Evolutionary conservation across 2,888 invertebrate genomes (phyloP).

Genomic region (Epirrhoe tristata): DNA sequence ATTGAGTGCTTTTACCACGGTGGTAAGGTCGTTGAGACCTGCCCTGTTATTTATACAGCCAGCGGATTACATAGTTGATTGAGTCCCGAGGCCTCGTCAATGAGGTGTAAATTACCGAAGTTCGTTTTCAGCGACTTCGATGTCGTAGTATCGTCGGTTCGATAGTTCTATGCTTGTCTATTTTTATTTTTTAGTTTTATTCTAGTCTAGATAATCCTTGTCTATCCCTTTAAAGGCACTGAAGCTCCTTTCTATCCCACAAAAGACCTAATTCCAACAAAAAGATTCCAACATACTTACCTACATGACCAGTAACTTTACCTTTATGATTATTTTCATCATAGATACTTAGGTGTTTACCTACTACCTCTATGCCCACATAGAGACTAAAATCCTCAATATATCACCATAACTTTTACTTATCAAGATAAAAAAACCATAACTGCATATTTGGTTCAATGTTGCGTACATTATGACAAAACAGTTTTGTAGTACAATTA

Average conservation of each 20-base stretch:
- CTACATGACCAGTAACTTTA: too few relatives aligned
- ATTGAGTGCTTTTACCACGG: conserved; percentile 71
- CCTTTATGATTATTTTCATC: too few relatives aligned
- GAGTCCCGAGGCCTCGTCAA: conserved; percentile 33
- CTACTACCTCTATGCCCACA: too few relatives aligned
- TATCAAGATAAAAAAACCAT: neutral
- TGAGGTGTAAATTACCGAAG: neutral
- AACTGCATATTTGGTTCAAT: neutral
- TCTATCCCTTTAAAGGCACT: too few relatives aligned
- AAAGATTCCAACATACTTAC: too few relatives aligned
- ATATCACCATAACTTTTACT: neutral
- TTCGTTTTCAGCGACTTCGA: neutral
- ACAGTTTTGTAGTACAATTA: conserved; percentile 6
- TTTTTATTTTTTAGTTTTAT: neutral
- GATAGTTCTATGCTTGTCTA: neutral
- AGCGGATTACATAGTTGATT: conserved; percentile 54
- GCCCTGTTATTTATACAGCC: conserved; percentile 68
- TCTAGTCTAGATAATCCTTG: neutral
- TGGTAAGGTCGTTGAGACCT: conserved; percentile 70
- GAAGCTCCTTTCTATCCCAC: too few relatives aligned
- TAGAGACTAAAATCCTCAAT: neutral
- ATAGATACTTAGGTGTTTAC: too few relatives aligned
- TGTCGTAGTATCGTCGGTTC: neutral
- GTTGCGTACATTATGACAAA: neutral
- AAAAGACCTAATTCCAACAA: too few relatives aligned